phyloP scores from a whole-genome alignment of 2,888 invertebrate genomes.

The Lomographa bimaculata region DNA sequence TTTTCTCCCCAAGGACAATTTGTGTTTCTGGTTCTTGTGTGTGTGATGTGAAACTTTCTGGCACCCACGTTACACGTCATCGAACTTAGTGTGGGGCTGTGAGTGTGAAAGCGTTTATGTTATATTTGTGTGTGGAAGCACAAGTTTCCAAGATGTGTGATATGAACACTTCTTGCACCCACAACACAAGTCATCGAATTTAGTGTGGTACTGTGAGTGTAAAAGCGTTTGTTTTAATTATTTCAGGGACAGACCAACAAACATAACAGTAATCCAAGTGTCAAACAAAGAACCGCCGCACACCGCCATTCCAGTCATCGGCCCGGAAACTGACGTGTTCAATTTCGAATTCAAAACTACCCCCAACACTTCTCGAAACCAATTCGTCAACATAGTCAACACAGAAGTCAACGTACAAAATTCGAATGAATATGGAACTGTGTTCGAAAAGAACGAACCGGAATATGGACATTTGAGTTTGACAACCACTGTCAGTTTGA shows the following conservation, averaged over 20 bases:
- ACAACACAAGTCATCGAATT: too few relatives aligned
- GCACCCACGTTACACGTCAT: too few relatives aligned
- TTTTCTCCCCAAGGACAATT: too few relatives aligned
- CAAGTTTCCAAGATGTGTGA: too few relatives aligned
- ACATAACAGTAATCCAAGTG: constrained; percentile 85
- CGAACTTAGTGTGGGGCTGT: too few relatives aligned
- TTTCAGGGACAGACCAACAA: constrained; percentile 61
- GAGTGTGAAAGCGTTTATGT: too few relatives aligned
- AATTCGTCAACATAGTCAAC: constrained; percentile 70
- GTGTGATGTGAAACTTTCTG: too few relatives aligned
- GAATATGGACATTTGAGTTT: constrained; percentile 74
- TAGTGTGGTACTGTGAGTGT: too few relatives aligned
- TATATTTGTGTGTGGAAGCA: too few relatives aligned
- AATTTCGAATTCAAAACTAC: constrained; percentile 62
- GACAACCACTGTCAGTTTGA: constrained; percentile 66
- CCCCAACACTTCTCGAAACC: constrained; percentile 35
- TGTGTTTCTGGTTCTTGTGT: too few relatives aligned
- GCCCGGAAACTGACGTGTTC: constrained; percentile 59
- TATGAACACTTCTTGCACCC: too few relatives aligned
- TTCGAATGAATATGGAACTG: constrained; percentile 62
- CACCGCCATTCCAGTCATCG: constrained; percentile 69
- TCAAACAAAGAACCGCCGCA: constrained; percentile 76
- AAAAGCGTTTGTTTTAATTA: too few relatives aligned
- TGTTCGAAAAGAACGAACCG: constrained; percentile 51
- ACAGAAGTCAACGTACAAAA: constrained; percentile 52